Evolutionary conservation across 2,888 invertebrate genomes (phyloP).

Genomic region (Lumbricus terrestris): DNA sequence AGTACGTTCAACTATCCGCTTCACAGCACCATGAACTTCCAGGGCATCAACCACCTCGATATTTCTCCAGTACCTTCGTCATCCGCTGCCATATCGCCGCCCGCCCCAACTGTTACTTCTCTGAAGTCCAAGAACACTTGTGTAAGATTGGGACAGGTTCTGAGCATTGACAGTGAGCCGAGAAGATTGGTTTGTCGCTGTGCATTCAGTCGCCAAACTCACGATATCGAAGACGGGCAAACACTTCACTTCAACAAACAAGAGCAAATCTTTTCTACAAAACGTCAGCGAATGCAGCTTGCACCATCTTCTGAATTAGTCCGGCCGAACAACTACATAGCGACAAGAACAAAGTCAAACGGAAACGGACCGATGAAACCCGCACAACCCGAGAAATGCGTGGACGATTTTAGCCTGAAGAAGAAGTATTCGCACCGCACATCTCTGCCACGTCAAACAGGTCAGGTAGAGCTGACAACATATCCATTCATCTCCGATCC

Average conservation of each 20-base stretch:
- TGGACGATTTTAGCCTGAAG: background rate
- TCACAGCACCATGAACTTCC: conserved; percentile 15
- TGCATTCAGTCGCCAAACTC: background rate
- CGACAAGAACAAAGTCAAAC: background rate
- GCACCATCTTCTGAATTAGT: background rate
- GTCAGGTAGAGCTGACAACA: no score
- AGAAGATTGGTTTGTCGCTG: background rate
- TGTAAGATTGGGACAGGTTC: background rate
- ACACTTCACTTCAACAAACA: background rate
- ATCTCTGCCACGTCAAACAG: background rate
- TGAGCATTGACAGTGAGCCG: background rate
- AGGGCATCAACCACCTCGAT: background rate
- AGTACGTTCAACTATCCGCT: conserved; percentile 23
- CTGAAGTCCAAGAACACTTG: background rate
- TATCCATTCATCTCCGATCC: no score
- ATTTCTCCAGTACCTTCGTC: background rate
- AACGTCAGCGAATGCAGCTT: background rate
- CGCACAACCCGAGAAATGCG: background rate
- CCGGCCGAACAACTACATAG: background rate
- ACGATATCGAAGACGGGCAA: background rate
- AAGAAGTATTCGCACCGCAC: background rate
- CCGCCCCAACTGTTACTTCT: background rate
- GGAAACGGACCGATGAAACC: background rate
- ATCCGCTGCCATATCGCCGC: background rate
- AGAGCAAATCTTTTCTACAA: background rate